Conservation (phyloP, 2,113 vertebrate genomes). For the Aix galericulata region DNA sequence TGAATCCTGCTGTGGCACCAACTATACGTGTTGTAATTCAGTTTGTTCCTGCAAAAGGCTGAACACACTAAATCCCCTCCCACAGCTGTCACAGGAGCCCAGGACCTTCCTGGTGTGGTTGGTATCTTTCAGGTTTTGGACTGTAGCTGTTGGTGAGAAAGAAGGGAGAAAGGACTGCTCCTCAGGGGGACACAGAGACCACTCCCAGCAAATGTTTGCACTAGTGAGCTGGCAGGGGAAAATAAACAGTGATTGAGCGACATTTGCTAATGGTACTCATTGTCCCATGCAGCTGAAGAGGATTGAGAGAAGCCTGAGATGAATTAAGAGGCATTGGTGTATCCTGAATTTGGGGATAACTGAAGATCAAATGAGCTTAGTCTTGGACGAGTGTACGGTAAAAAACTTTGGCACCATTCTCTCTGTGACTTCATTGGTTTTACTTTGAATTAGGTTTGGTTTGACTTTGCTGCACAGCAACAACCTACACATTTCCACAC, state of each 20-base stretch:
- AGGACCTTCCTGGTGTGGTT: background rate
- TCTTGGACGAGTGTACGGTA: background rate
- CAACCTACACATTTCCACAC: background rate
- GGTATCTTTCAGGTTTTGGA: background rate
- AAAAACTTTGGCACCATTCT: background rate
- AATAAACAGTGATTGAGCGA: background rate
- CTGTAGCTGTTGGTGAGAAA: background rate
- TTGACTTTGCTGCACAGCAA: background rate
- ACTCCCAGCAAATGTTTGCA: background rate
- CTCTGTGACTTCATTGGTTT: background rate
- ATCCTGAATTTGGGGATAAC: background rate
- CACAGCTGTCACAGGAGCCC: background rate
- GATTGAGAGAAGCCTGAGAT: background rate
- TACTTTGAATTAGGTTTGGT: background rate
- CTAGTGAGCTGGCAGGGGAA: background rate
- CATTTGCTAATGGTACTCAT: background rate
- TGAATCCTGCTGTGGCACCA: background rate
- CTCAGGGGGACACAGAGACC: background rate
- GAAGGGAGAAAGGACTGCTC: background rate
- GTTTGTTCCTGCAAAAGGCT: background rate
- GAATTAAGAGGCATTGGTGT: background rate
- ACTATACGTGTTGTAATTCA: background rate
- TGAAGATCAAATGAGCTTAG: background rate
- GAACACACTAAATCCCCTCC: background rate
- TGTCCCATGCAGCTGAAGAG: background rate